Evolutionary conservation across 2,888 invertebrate genomes (phyloP).

Genomic region (Melanostoma mellinum): DNA sequence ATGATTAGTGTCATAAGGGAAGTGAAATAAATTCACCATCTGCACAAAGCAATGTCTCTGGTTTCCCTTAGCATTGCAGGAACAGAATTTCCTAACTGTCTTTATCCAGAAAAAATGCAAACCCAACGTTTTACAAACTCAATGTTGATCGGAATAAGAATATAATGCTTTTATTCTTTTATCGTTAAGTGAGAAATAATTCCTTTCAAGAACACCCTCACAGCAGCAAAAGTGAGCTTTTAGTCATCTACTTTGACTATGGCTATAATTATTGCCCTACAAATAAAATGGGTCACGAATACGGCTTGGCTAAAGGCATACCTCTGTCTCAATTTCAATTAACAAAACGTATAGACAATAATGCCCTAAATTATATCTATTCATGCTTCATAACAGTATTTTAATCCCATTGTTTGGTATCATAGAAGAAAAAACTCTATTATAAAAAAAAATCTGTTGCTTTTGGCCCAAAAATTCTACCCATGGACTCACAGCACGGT

Average conservation of each 20-base stretch:
- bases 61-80: too few relatives aligned
- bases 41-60: too few relatives aligned
- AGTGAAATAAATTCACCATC: too few relatives aligned
- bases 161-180: background rate
- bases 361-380: constrained; percentile 52
- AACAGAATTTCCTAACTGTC: too few relatives aligned
- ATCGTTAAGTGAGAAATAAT: too few relatives aligned
- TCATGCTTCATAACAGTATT: constrained; percentile 45
- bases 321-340: constrained; percentile 38
- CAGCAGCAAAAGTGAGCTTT: constrained; percentile 6
- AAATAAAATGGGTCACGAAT: constrained; percentile 32
- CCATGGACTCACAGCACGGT: background rate
- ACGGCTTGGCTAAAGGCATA: background rate
- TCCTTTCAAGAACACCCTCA: constrained; percentile 13
- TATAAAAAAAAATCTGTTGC: constrained; percentile 68
- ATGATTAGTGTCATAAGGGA: too few relatives aligned
- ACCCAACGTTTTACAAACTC: too few relatives aligned
- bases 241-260: constrained; percentile 15
- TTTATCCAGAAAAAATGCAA: too few relatives aligned
- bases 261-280: constrained; percentile 13
- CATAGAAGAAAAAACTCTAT: constrained; percentile 31
- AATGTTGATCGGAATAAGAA: background rate
- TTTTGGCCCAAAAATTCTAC: constrained; percentile 35
- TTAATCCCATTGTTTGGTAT: constrained; percentile 52
- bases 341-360: constrained; percentile 24